phyloP scores from a whole-genome alignment of 2,888 invertebrate genomes.

The Proisotoma minuta region DNA sequence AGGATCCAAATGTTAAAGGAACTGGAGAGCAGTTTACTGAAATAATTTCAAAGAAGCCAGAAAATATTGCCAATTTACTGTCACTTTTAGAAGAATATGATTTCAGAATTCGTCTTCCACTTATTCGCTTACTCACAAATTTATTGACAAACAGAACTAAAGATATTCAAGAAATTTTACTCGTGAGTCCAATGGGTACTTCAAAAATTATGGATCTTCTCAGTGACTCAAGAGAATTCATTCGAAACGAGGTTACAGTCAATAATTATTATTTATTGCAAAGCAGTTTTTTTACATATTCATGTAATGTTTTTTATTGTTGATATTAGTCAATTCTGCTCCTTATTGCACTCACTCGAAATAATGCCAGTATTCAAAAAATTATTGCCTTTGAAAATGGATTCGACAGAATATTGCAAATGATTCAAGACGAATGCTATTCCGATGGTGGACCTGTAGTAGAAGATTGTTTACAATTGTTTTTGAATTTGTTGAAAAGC shows the following conservation, averaged over 20 bases:
- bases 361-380: slow-evolving; percentile 96
- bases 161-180: slow-evolving; percentile 79
- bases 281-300: slow-evolving; percentile 1
- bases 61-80: slow-evolving; percentile 75
- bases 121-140: slow-evolving; percentile 82
- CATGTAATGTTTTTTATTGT: slow-evolving; percentile 12
- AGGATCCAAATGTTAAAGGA: slow-evolving; percentile 48
- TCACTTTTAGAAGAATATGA: slow-evolving; percentile 90
- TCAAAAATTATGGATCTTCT: slow-evolving; percentile 96
- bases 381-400: slow-evolving; percentile 99
- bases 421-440: slow-evolving; percentile 84
- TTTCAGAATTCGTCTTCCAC: slow-evolving; percentile 84
- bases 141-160: slow-evolving; percentile 77
- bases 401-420: slow-evolving; percentile 90
- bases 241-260: slow-evolving; percentile 87
- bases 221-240: slow-evolving; percentile 87
- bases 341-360: slow-evolving; percentile 84
- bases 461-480: slow-evolving; percentile 89
- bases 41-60: slow-evolving; percentile 86
- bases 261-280: too few relatives aligned
- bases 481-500: slow-evolving; percentile 87
- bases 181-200: slow-evolving; percentile 92
- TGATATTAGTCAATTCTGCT: slow-evolving; percentile 68
- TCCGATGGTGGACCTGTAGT: slow-evolving; percentile 96
- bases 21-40: slow-evolving; percentile 93